Evolutionary conservation across 2,888 invertebrate species (phyloP).

Genomic region (Acheta domesticus): DNA sequence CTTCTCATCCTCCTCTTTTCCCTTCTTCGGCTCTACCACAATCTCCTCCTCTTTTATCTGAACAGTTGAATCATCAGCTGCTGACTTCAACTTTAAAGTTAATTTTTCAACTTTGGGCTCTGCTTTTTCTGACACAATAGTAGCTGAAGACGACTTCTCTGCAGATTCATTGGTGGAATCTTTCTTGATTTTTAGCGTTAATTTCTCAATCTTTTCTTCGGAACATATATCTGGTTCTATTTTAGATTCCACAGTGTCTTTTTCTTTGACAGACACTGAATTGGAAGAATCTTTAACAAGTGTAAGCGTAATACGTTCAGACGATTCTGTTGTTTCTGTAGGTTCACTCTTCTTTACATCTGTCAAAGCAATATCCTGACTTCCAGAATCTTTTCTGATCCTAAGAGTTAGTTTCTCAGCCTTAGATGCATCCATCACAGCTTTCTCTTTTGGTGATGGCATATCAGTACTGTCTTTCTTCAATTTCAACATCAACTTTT

Average conservation of each 20-base stretch:
- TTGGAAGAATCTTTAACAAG: constrained; percentile 11
- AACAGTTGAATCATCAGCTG: background rate
- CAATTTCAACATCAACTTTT: constrained; percentile 31
- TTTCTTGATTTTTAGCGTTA: constrained; percentile 42
- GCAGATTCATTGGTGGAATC: background rate
- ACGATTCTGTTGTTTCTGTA: constrained; percentile 21
- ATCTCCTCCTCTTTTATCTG: background rate
- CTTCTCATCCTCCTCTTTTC: constrained; percentile 47
- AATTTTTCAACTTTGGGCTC: constrained; percentile 20
- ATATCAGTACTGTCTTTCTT: constrained; percentile 26
- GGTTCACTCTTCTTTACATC: background rate
- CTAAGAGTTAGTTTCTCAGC: constrained; percentile 28
- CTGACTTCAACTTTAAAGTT: background rate
- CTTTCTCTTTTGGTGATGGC: background rate
- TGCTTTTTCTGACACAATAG: background rate
- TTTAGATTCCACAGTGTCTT: constrained; percentile 27
- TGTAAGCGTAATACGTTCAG: constrained; percentile 23
- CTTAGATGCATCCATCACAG: constrained; percentile 6
- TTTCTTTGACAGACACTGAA: constrained; percentile 41
- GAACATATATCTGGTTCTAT: constrained; percentile 40
- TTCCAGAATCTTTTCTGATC: constrained; percentile 29
- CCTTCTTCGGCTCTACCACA: background rate
- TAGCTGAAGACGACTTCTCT: constrained; percentile 9
- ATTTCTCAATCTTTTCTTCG: constrained; percentile 31
- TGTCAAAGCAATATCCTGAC: background rate